Conservation (phyloP, 2,797 vertebrate species). For the Acipenser oxyrinchus region DNA sequence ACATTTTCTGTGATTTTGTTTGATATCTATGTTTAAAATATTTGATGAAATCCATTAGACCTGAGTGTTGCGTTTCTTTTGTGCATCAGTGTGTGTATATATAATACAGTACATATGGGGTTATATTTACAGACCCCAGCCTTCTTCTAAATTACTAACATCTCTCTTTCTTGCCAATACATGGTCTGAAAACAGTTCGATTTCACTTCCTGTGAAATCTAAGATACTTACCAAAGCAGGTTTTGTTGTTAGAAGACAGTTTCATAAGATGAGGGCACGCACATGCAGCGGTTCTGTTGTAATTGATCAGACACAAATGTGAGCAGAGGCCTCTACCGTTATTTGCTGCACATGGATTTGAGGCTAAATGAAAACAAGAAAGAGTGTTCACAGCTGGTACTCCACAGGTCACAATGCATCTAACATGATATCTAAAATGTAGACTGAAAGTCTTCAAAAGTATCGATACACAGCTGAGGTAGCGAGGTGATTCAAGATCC, state of each 20-base stretch:
- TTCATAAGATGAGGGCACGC: slow-evolving; percentile 96
- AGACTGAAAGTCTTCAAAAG: no score
- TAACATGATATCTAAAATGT: no score
- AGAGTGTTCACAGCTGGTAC: neutral
- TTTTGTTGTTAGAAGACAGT: slow-evolving; percentile 77
- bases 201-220: slow-evolving; percentile 13
- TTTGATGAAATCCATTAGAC: no score
- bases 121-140: neutral
- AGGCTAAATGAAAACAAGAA: slow-evolving; percentile 55
- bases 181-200: slow-evolving; percentile 11
- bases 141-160: slow-evolving; percentile 3
- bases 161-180: neutral
- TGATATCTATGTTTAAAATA: no score
- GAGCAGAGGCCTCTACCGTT: slow-evolving; percentile 86
- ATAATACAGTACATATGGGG: no score
- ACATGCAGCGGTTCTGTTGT: slow-evolving; percentile 83
- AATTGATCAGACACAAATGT: slow-evolving; percentile 93
- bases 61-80: no score
- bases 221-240: slow-evolving; percentile 77
- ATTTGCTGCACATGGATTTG: slow-evolving; percentile 84
- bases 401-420: no score
- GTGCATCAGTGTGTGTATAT: no score
- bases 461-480: no score
- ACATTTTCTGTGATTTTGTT: no score
- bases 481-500: no score